Conservation (phyloP, 2,113 vertebrate genomes). For the Muntiacus reevesi region DNA sequence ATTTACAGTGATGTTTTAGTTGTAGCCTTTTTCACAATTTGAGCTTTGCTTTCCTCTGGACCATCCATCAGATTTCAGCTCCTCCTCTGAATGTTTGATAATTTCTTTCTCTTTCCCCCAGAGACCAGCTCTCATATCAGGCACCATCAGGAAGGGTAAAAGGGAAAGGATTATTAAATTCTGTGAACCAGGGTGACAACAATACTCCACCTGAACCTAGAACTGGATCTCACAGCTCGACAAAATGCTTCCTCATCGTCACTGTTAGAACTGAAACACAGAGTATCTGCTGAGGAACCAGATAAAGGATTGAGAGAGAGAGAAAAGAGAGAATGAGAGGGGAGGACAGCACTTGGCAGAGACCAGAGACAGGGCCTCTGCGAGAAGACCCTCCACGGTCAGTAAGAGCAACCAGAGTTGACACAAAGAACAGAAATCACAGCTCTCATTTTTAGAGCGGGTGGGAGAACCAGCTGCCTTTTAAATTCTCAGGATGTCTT, state of each 20-base stretch:
- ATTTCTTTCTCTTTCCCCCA: neutral
- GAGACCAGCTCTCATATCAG: neutral
- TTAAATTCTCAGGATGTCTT: constrained; percentile 48
- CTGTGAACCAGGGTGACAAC: neutral
- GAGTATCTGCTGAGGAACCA: neutral
- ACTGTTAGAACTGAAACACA: neutral
- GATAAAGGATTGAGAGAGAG: fast-evolving
- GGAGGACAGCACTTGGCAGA: neutral
- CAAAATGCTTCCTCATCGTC: fast-evolving
- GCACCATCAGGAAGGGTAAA: neutral
- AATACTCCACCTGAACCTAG: neutral
- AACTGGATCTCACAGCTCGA: neutral
- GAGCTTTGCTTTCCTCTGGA: neutral
- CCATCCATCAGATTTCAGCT: neutral
- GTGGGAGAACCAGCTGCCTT: constrained; percentile 27
- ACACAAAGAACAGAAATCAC: constrained; percentile 22
- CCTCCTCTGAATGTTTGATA: neutral
- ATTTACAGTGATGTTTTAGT: neutral
- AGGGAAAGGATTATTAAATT: neutral
- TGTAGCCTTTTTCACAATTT: neutral
- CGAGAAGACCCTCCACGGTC: neutral
- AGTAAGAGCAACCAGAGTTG: neutral
- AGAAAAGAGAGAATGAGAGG: neutral
- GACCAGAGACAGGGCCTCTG: neutral
- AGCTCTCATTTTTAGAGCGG: neutral